These are phyloP conservation scores for Calliphora vomitoria DNA, from an alignment of 2,888 invertebrate genomes.

Conservation along the genomic window DNA sequence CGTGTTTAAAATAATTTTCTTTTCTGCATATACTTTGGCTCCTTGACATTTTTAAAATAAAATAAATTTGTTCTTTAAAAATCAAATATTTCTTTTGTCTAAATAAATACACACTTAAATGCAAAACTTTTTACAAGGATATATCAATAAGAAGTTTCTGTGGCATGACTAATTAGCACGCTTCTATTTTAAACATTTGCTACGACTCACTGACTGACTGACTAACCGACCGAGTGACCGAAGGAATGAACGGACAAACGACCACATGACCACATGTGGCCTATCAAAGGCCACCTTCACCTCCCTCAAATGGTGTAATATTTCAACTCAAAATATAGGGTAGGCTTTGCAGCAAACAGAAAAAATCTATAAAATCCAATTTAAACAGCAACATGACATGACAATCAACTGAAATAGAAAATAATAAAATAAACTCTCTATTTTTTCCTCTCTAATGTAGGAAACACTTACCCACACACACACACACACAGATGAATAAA, in stretches of 20 bases:
- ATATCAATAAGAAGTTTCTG: constrained; percentile 56
- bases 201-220: neutral
- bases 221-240: neutral
- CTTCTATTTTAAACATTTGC: constrained; percentile 28
- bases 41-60: constrained; percentile 40
- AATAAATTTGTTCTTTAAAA: neutral
- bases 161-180: constrained; percentile 58
- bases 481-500: neutral
- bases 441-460: constrained; percentile 23
- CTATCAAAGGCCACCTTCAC: constrained; percentile 11
- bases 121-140: constrained; percentile 34
- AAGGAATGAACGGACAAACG: constrained; percentile 19
- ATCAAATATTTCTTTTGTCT: constrained; percentile 28
- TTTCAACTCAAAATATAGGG: neutral
- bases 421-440: constrained; percentile 40
- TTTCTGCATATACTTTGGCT: neutral
- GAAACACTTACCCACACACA: neutral
- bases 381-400: constrained; percentile 66
- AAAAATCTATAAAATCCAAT: constrained; percentile 67
- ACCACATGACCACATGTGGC: constrained; percentile 8
- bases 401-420: constrained; percentile 55
- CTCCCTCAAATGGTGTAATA: constrained; percentile 4
- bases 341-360: constrained; percentile 1
- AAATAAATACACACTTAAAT: constrained; percentile 4
- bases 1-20: constrained; percentile 14